Conservation (phyloP, 2,113 vertebrate species). For the Vireo altiloquus region DNA sequence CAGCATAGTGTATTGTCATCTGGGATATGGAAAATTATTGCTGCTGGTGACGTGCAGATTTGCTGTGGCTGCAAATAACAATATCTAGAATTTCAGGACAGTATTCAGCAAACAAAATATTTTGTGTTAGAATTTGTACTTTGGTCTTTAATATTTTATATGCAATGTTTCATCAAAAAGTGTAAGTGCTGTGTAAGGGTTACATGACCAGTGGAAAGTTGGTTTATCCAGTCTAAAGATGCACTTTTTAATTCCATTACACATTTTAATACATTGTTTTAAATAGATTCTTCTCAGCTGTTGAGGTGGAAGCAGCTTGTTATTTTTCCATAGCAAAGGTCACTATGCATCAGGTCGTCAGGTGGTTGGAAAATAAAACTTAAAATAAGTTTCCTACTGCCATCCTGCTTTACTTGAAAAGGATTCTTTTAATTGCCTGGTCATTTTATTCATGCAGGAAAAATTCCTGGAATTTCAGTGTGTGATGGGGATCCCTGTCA, state of each 20-base stretch:
- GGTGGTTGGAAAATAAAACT: background rate
- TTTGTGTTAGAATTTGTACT: background rate
- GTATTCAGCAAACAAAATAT: background rate
- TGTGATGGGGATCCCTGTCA: background rate
- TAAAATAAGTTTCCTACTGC: background rate
- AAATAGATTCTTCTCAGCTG: constrained; percentile 59
- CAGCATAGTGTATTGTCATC: background rate
- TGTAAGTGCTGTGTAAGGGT: background rate
- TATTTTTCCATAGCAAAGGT: constrained; percentile 51
- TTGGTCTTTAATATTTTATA: background rate
- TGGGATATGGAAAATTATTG: background rate
- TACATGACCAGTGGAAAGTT: background rate
- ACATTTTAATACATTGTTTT: constrained; percentile 37
- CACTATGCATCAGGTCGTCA: background rate
- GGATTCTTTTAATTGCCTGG: background rate
- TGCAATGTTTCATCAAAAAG: background rate
- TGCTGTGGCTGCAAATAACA: background rate
- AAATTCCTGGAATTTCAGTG: constrained; percentile 43
- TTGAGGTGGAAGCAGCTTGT: constrained; percentile 16
- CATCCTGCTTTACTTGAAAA: background rate
- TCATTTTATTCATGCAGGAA: background rate
- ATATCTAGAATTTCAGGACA: background rate
- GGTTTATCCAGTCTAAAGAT: background rate
- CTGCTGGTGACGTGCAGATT: background rate
- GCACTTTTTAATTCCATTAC: background rate